Evolutionary conservation across 2,113 vertebrate genomes (phyloP).

Genomic region (Podiceps cristatus): DNA sequence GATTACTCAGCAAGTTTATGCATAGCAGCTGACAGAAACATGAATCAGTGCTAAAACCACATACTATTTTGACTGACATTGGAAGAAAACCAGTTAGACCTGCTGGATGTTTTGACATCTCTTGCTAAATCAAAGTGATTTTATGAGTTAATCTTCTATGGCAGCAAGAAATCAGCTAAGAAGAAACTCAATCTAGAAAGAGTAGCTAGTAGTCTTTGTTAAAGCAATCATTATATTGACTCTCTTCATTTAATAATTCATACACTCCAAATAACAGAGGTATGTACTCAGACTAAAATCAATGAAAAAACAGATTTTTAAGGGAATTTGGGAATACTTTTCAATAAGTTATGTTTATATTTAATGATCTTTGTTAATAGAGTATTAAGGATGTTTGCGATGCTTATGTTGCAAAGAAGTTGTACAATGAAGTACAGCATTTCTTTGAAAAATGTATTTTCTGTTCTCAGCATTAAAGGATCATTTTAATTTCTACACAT

Average conservation of each 20-base stretch:
- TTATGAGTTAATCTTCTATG: slow-evolving; percentile 39
- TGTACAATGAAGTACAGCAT: background rate
- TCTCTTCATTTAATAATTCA: slow-evolving; percentile 9
- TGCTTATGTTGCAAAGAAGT: background rate
- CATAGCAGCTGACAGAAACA: slow-evolving; percentile 51
- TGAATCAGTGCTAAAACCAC: slow-evolving; percentile 53
- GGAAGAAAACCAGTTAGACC: slow-evolving; percentile 52
- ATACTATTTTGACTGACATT: slow-evolving; percentile 46
- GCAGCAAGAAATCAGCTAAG: slow-evolving; percentile 22
- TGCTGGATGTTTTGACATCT: slow-evolving; percentile 56
- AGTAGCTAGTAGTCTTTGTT: background rate
- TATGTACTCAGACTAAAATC: background rate
- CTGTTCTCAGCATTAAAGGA: background rate
- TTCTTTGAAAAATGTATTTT: background rate
- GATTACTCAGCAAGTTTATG: slow-evolving; percentile 41
- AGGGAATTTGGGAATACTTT: background rate
- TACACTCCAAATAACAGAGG: background rate
- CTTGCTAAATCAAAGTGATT: slow-evolving; percentile 62
- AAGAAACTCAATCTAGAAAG: background rate
- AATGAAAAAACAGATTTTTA: background rate
- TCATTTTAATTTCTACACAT: background rate
- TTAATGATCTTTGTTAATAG: background rate
- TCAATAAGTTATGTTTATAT: background rate
- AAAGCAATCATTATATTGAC: background rate
- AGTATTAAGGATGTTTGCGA: background rate